Conservation (phyloP, 2,888 invertebrate genomes). For the Drosophila koepferae region DNA sequence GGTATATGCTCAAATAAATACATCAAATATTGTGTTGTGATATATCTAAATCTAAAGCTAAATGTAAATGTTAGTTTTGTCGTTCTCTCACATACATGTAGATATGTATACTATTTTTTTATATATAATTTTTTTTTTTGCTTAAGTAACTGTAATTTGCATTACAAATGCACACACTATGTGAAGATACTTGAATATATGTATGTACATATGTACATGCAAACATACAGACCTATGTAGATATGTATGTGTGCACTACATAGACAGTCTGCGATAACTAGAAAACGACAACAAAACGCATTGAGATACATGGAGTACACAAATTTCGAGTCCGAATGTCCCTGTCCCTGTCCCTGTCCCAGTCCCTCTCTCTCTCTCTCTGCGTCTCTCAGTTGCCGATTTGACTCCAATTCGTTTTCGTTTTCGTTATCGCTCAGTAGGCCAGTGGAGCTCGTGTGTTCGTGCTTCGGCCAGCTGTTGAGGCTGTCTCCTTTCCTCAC, state of each 20-base stretch:
- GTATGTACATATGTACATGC: neutral
- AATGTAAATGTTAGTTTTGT: constrained; percentile 8
- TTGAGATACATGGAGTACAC: constrained; percentile 22
- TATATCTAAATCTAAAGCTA: constrained; percentile 7
- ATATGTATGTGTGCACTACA: constrained; percentile 6
- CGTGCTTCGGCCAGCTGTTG: constrained; percentile 52
- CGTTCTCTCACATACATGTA: neutral
- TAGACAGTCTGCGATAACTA: constrained; percentile 28
- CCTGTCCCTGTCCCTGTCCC: constrained; percentile 12
- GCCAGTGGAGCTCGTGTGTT: constrained; percentile 58
- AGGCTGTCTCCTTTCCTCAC: neutral
- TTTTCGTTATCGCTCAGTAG: constrained; percentile 66
- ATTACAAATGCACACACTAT: constrained; percentile 21
- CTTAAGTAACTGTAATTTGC: constrained; percentile 30
- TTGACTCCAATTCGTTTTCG: constrained; percentile 63
- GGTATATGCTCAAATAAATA: constrained; percentile 43
- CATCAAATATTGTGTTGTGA: constrained; percentile 16
- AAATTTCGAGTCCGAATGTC: constrained; percentile 40
- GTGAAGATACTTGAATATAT: neutral
- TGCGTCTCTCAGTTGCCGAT: constrained; percentile 14
- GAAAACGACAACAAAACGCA: constrained; percentile 47
- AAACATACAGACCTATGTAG: neutral
- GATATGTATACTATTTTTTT: neutral
- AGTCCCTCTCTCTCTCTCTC: neutral
- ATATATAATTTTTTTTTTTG: neutral